Conservation (phyloP, 2,888 invertebrate species). For the Parnassius glacialis region DNA sequence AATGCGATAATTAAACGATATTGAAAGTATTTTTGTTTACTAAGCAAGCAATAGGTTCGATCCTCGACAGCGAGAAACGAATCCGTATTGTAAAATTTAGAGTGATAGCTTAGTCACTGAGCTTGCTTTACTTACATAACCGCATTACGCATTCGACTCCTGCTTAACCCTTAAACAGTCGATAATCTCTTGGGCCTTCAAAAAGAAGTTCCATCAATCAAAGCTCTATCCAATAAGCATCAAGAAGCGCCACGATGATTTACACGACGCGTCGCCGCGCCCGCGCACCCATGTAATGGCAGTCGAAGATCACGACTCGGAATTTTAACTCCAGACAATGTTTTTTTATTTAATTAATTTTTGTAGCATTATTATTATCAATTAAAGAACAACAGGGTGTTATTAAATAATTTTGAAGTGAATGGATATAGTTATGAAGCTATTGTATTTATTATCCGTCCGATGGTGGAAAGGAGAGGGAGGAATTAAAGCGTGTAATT, state of each 20-base stretch:
- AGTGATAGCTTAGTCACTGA: no score
- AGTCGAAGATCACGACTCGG: slow-evolving; percentile 45
- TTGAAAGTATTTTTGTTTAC: no score
- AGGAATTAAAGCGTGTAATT: no score
- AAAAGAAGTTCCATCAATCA: slow-evolving; percentile 58
- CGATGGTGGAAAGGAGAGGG: no score
- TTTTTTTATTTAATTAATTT: slow-evolving; percentile 24
- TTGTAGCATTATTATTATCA: slow-evolving; percentile 11
- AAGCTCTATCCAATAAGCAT: slow-evolving; percentile 60
- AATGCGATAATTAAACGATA: no score
- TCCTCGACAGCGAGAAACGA: no score
- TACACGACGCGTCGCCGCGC: slow-evolving; percentile 46
- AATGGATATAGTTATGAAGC: no score
- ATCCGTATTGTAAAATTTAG: no score
- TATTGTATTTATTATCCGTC: no score
- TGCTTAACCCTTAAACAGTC: slow-evolving; percentile 34
- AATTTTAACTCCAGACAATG: slow-evolving; percentile 30
- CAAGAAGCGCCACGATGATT: slow-evolving; percentile 77
- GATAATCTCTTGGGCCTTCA: slow-evolving; percentile 34
- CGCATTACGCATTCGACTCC: slow-evolving; percentile 34
- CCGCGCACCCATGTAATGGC: slow-evolving; percentile 41
- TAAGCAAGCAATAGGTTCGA: no score
- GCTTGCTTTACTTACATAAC: not conserved
- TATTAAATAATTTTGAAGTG: no score
- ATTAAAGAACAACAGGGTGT: not conserved